These are phyloP conservation scores for Apis mellifera DNA, from an alignment of 1,140 invertebrate genomes.

Conservation along the genomic window Amel_HAv3.1 CM009933.2:5121501-5122000, in stretches of 20 bases:
- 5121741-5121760: too few relatives aligned
- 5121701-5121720: too few relatives aligned
- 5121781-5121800: background rate
- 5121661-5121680: too few relatives aligned
- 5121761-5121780: background rate
- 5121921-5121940: conserved; percentile 99
- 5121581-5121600: background rate
- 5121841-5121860: conserved; percentile 95
- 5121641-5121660: too few relatives aligned
- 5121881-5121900: conserved; percentile 98
- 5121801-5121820: conserved; percentile 93
- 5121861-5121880: conserved; percentile 99
- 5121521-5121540: background rate
- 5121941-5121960: conserved; percentile 99
- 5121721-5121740: too few relatives aligned
- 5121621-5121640: too few relatives aligned
- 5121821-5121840: conserved; percentile 98
- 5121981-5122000: conserved; percentile 97
- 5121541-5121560: background rate
- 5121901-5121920: conserved; percentile 99
- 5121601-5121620: too few relatives aligned
- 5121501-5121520: too few relatives aligned
- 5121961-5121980: conserved; percentile 96
- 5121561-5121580: background rate
- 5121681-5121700: too few relatives aligned